Evolutionary conservation across 2,888 invertebrate genomes (phyloP), one percentile per base, ranked within the genome.

Genomic region (Watsonalla cultraria): DNA sequence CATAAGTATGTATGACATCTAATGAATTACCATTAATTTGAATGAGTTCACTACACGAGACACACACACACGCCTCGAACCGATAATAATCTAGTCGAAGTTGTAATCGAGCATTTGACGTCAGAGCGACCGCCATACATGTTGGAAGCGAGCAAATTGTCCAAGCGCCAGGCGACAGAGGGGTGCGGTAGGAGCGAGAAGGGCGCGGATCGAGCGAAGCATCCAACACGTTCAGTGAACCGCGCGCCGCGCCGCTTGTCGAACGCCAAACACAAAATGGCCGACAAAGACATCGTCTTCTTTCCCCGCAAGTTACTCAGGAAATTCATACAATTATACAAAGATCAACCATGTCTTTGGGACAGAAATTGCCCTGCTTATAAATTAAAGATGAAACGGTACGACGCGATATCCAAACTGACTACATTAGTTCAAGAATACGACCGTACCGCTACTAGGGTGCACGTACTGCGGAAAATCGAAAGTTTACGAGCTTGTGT

Each of bases 401-500:
- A 85, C 53, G 80, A 83, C 13, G 89, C 86, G 0, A 69, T 87
- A 11, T 75, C 82, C 0, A 80, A 78, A 61, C 59, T 90, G 50
- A 88, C 88, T 0, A 66, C 75, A 34, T 62, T 89, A 11, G 82
- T 88, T 0, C 86, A 85, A 54, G 72, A 81, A 51, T 81, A 80
- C 55, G 86, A 87, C 45, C 74, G 82, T 13, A 76, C 71, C 7
- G 88, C 86, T 15, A 88, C 88, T 0, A 72, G 83, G 46, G 87
- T 87, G 5, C 87, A 88, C 51, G 80, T 89, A 5, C 60, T 88
- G 61, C 76, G 88, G 52, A 89, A 89, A 67, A 86, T 90, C 45
- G 89, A 89, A 66, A 89, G 88, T 62, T 61, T 90, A 58, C 79
- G 89, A 37, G 86, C 89, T 7, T 88, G 89, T 61, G 82, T 86